Conservation (phyloP, 2,797 vertebrate species). For the Molossus alvarezi region DNA sequence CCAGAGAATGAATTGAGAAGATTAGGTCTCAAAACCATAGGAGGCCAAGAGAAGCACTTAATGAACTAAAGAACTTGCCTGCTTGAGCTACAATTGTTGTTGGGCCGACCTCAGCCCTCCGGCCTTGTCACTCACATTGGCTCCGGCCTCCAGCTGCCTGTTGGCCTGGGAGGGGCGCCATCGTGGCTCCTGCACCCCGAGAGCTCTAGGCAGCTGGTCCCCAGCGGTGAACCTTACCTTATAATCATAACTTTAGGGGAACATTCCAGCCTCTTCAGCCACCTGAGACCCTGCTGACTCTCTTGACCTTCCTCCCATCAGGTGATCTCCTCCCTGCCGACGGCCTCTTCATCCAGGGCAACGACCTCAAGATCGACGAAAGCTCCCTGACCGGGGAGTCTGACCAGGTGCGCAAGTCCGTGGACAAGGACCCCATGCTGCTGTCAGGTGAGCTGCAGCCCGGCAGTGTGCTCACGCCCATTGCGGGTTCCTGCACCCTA, state of each 20-base stretch:
- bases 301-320: constrained; percentile 82
- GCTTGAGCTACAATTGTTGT: not conserved
- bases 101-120: not conserved
- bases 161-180: not conserved
- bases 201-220: not conserved
- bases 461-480: fast-evolving
- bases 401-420: constrained; percentile 97
- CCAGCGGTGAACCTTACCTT: not conserved
- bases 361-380: constrained; percentile 98
- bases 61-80: not conserved
- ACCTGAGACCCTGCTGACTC: not conserved
- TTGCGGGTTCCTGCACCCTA: fast-evolving
- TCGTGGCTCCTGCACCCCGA: not conserved
- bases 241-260: not conserved
- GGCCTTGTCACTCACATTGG: not conserved
- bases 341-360: constrained; percentile 98
- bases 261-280: not conserved
- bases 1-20: not conserved
- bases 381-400: constrained; percentile 99
- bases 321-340: constrained; percentile 98
- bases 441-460: constrained; percentile 94
- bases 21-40: not conserved
- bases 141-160: not conserved
- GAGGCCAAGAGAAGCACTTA: not conserved
- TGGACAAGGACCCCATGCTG: constrained; percentile 98